phyloP scores from a whole-genome alignment of 1,140 invertebrate species.

The Hyles vespertilio region DNA sequence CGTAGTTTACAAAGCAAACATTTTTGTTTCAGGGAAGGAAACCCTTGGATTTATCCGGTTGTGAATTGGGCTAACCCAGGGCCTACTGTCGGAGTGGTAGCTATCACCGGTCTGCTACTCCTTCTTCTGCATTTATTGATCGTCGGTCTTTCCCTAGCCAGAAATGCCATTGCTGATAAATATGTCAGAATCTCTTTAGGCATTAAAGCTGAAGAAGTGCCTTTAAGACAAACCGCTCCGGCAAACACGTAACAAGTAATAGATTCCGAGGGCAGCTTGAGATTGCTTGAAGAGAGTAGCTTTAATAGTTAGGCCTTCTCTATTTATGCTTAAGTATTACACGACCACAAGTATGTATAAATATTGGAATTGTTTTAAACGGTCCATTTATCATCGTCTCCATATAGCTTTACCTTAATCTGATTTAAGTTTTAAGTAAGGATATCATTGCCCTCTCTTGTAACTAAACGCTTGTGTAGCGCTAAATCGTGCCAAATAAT shows the following conservation, averaged over 20 bases:
- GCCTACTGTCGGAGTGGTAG: slow-evolving; percentile 28
- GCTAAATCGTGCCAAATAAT: too few species aligned
- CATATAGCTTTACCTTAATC: too few species aligned
- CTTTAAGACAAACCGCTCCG: slow-evolving; percentile 28
- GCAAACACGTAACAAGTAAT: neutral
- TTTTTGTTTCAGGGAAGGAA: slow-evolving; percentile 50
- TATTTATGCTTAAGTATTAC: too few species aligned
- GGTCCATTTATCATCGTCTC: too few species aligned
- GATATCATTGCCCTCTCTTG: too few species aligned
- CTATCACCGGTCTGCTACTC: slow-evolving; percentile 44
- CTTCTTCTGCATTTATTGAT: slow-evolving; percentile 41
- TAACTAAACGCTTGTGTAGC: too few species aligned
- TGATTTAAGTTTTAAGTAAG: too few species aligned
- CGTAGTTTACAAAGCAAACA: neutral
- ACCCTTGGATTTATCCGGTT: slow-evolving; percentile 59
- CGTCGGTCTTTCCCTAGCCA: slow-evolving; percentile 34
- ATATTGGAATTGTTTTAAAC: too few species aligned
- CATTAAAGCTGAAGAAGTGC: slow-evolving; percentile 35
- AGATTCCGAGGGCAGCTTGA: neutral
- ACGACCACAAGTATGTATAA: too few species aligned
- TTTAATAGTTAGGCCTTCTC: too few species aligned
- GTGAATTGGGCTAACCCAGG: slow-evolving; percentile 56
- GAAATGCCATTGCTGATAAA: slow-evolving; percentile 35
- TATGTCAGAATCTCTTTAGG: slow-evolving; percentile 26
- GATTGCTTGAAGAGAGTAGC: too few species aligned